Evolutionary conservation across 2,888 invertebrate genomes (phyloP).

Genomic region (Nephrotoma flavescens): DNA sequence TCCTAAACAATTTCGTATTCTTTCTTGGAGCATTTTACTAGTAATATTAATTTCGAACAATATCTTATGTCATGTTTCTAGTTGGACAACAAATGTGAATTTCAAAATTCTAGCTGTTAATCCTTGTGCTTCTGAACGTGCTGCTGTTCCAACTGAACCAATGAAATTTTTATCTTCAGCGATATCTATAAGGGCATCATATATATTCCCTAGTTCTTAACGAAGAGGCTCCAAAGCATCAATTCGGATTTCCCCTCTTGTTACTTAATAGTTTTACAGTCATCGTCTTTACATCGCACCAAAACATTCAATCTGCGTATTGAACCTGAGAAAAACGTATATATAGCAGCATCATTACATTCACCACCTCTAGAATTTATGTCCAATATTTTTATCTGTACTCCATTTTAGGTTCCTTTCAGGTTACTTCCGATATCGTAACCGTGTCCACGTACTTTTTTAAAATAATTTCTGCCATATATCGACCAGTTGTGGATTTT

Average conservation of each 20-base stretch:
- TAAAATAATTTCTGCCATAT: constrained; percentile 6
- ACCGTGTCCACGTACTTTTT: not conserved
- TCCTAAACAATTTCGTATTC: no score
- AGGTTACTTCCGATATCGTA: not conserved
- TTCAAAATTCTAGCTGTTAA: not conserved
- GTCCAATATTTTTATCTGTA: not conserved
- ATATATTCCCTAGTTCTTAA: not conserved
- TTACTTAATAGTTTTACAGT: not conserved
- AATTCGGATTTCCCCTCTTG: not conserved
- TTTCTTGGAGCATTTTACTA: not conserved
- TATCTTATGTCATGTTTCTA: not conserved
- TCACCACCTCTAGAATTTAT: not conserved
- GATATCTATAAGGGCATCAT: not conserved
- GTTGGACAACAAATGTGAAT: not conserved
- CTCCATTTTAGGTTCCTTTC: not conserved
- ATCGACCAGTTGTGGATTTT: constrained; percentile 2
- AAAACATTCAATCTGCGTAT: not conserved
- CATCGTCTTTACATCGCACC: not conserved
- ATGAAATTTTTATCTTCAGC: not conserved
- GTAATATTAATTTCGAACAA: not conserved
- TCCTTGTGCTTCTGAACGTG: not conserved
- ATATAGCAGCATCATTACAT: not conserved
- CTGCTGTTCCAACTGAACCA: not conserved
- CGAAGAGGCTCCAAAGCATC: not conserved
- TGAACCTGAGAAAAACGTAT: not conserved